Percentiles rank a stretch among this genome's conserved stretches.
phyloP scores from a whole-genome alignment of 2,797 vertebrate genomes.

The Acipenser oxyrinchus region DNA sequence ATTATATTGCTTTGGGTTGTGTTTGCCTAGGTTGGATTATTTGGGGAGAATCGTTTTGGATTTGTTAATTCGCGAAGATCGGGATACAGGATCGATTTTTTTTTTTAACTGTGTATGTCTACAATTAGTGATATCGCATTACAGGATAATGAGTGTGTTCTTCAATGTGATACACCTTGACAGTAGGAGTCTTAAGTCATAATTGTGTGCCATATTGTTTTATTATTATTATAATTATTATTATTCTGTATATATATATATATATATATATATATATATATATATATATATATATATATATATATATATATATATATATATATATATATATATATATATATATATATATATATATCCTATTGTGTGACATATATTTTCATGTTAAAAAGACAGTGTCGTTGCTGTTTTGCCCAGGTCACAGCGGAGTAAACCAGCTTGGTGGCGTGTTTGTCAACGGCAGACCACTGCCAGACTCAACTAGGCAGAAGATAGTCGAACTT shows the following conservation, averaged over 20 bases:
- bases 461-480: slow-evolving; percentile 90
- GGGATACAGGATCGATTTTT: slow-evolving; percentile 26
- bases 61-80: slow-evolving; percentile 21
- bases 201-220: no score
- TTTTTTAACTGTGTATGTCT: slow-evolving; percentile 22
- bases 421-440: slow-evolving; percentile 95
- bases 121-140: slow-evolving; percentile 27
- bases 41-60: slow-evolving; percentile 21
- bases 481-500: slow-evolving; percentile 97
- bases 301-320: no score
- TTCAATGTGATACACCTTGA: no score
- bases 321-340: no score
- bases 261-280: no score
- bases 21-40: neutral
- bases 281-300: no score
- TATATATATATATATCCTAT: neutral
- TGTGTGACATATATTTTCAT: no score
- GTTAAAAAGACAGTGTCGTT: neutral
- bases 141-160: slow-evolving; percentile 24
- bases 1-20: no score
- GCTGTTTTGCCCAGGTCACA: slow-evolving; percentile 77
- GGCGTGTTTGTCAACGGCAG: slow-evolving; percentile 97
- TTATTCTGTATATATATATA: no score
- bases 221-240: no score
- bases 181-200: no score